Evolutionary conservation across 1,140 invertebrate genomes (phyloP).

Genomic region (Metopolophium dirhodum): DNA sequence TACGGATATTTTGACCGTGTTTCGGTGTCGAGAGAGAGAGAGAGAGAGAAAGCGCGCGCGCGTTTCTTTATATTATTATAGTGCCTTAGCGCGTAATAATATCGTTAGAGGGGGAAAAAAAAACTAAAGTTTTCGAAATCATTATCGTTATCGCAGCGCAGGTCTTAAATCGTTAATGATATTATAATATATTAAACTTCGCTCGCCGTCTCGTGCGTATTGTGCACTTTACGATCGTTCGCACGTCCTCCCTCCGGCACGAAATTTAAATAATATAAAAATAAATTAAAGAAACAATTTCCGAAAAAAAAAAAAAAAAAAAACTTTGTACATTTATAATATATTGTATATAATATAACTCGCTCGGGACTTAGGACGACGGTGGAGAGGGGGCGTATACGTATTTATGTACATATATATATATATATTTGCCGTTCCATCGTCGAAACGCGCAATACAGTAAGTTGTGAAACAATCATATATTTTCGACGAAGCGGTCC

Average conservation of each 20-base stretch:
- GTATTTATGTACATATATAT: neutral
- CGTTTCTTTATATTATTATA: neutral
- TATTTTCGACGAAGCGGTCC: neutral
- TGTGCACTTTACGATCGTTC: slow-evolving; percentile 1
- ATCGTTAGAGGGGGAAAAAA: neutral
- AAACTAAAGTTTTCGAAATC: neutral
- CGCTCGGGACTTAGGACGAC: neutral
- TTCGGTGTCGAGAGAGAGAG: neutral
- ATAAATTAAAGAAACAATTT: slow-evolving; percentile 19
- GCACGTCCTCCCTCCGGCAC: neutral
- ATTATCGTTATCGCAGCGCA: slow-evolving; percentile 2
- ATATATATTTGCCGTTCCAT: neutral
- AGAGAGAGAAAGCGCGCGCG: neutral
- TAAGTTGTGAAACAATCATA: neutral
- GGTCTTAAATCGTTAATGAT: slow-evolving; percentile 15
- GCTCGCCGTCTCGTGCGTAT: neutral
- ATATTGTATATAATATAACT: neutral
- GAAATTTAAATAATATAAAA: slow-evolving; percentile 14
- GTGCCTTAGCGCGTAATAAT: neutral
- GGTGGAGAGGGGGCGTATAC: neutral
- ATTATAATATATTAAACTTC: slow-evolving; percentile 18
- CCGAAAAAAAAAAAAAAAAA: neutral
- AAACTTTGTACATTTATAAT: slow-evolving; percentile 14
- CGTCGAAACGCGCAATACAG: neutral
- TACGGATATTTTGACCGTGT: neutral